Percentiles rank a stretch among this genome's conserved stretches.
phyloP scores from a whole-genome alignment of 2,888 invertebrate species.

The Pristionchus fissidentatus region DNA sequence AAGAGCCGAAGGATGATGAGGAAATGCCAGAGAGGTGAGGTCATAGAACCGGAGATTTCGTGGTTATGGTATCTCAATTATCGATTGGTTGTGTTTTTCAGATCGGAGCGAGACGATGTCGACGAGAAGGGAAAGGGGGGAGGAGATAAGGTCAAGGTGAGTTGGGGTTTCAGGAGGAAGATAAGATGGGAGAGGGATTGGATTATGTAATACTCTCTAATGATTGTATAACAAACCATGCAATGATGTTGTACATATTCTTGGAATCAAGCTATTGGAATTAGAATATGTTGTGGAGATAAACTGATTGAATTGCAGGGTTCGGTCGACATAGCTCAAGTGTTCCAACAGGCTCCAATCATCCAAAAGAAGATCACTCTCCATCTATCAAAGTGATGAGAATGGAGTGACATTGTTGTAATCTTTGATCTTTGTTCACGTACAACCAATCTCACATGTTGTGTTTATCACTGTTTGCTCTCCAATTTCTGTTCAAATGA shows the following conservation, averaged over 20 bases:
- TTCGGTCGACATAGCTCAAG: slow-evolving; percentile 15
- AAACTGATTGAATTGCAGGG: not conserved
- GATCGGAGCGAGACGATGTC: not conserved
- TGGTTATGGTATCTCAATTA: not conserved
- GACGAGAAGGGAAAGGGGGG: slow-evolving; percentile 1
- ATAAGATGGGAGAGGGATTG: too few relatives aligned
- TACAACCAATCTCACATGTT: not conserved
- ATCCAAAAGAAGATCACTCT: slow-evolving; percentile 45
- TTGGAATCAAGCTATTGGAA: too few relatives aligned
- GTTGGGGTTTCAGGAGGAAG: not conserved
- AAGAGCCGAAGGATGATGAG: not conserved
- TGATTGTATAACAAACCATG: not conserved
- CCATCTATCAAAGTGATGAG: not conserved
- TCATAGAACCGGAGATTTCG: not conserved
- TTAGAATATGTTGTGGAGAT: not conserved
- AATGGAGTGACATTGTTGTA: not conserved
- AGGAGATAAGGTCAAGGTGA: not conserved
- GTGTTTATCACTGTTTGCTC: not conserved
- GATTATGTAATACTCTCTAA: not conserved
- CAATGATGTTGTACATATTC: too few relatives aligned
- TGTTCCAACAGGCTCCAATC: slow-evolving; percentile 27
- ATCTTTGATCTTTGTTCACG: slow-evolving; percentile 5
- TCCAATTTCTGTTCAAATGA: not conserved
- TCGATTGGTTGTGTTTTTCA: not conserved
- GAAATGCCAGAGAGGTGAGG: slow-evolving; percentile 9